A percentile compares a stretch with the other conserved stretches of the same genome.
phyloP scores from a whole-genome alignment of 2,888 invertebrate species.

The Chrysolina americana region DNA sequence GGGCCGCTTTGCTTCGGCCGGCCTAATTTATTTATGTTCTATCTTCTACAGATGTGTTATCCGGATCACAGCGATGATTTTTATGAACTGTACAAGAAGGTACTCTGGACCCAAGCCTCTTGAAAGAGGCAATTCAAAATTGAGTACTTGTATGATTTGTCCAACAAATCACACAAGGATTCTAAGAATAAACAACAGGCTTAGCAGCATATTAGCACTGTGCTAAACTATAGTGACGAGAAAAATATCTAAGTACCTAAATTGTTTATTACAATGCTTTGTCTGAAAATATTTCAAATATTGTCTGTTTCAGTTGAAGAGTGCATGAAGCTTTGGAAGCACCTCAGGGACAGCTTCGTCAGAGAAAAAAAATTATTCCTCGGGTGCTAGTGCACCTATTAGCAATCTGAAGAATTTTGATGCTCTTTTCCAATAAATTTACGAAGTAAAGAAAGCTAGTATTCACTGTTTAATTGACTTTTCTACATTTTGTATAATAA shows the following conservation, averaged over 20 bases:
- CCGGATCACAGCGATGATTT: background rate
- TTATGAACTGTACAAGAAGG: too few species aligned
- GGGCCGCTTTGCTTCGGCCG: too few species aligned
- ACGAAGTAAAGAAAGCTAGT: constrained; percentile 28
- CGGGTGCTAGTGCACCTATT: constrained; percentile 26
- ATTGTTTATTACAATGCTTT: constrained; percentile 23
- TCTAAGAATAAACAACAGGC: too few species aligned
- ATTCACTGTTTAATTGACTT: constrained; percentile 25
- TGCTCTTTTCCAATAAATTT: constrained; percentile 25
- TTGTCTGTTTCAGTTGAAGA: constrained; percentile 30
- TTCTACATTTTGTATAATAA: background rate
- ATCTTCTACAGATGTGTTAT: constrained; percentile 3
- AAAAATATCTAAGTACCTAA: constrained; percentile 17
- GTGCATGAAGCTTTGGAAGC: constrained; percentile 28
- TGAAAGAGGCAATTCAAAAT: too few species aligned
- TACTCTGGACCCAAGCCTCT: too few species aligned
- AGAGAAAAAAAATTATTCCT: constrained; percentile 16
- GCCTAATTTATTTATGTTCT: background rate
- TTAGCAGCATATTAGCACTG: background rate
- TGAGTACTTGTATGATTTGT: too few species aligned
- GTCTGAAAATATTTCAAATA: constrained; percentile 9
- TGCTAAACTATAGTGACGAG: constrained; percentile 12
- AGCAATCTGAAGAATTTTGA: background rate
- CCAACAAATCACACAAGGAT: too few species aligned
- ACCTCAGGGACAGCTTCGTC: constrained; percentile 24